Percentiles rank a stretch among this genome's conserved stretches.
phyloP scores from a whole-genome alignment of 1,140 invertebrate species.

The Bathynomus jamesi region DNA sequence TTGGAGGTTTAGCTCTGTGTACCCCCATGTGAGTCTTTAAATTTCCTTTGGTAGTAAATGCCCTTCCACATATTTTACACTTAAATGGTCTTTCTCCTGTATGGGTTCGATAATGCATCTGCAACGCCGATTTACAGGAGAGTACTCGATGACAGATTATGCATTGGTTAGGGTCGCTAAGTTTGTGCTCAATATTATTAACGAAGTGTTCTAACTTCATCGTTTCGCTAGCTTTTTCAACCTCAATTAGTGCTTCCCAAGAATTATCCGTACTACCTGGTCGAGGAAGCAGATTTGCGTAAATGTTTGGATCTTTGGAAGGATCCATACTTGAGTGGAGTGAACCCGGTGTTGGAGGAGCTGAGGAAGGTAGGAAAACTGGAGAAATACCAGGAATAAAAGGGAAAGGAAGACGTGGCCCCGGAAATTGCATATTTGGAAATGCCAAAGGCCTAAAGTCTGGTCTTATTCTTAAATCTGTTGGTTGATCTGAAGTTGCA shows the following conservation, averaged over 20 bases:
- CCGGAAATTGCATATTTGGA: constrained; percentile 42
- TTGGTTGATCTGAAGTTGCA: constrained; percentile 19
- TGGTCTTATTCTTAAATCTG: constrained; percentile 30
- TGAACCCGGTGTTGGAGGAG: constrained; percentile 41
- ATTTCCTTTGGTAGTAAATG: constrained; percentile 97
- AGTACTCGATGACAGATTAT: constrained; percentile 93
- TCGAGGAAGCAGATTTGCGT: constrained; percentile 68
- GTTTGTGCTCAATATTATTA: constrained; percentile 92
- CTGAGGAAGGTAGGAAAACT: constrained; percentile 35
- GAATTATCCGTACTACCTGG: constrained; percentile 91
- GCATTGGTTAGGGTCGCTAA: constrained; percentile 94
- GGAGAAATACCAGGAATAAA: constrained; percentile 25
- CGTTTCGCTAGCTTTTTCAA: constrained; percentile 89
- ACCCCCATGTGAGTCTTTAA: constrained; percentile 99
- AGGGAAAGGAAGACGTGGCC: constrained; percentile 49
- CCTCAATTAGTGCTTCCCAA: constrained; percentile 93
- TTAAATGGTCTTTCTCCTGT: constrained; percentile 92
- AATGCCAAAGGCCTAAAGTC: constrained; percentile 28
- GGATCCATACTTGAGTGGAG: constrained; percentile 53
- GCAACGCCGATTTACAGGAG: constrained; percentile 94
- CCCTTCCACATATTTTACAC: constrained; percentile 92
- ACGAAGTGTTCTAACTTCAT: constrained; percentile 89
- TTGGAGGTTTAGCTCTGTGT: constrained; percentile 84
- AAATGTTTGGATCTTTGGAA: constrained; percentile 60
- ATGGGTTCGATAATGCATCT: constrained; percentile 97